phyloP scores from a whole-genome alignment of 2,888 invertebrate genomes.

The Crocallis elinguaria region DNA sequence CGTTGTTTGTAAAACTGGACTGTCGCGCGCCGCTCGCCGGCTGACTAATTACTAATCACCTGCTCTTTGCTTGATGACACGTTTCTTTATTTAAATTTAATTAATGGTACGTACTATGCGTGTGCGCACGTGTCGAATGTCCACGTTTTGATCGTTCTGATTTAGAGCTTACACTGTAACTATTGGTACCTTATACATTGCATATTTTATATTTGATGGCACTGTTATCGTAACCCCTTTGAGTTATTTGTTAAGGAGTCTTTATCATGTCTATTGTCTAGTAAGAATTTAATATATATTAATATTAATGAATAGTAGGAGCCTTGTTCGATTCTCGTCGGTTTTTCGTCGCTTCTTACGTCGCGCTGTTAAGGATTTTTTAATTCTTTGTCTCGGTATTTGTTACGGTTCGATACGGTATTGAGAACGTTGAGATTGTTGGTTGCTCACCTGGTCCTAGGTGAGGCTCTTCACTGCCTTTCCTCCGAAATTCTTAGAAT shows the following conservation, averaged over 20 bases:
- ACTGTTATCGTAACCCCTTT: slow-evolving; percentile 80
- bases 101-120: slow-evolving; percentile 16
- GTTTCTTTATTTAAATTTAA: slow-evolving; percentile 30
- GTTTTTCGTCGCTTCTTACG: slow-evolving; percentile 75
- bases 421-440: slow-evolving; percentile 58
- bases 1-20: slow-evolving; percentile 68
- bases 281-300: slow-evolving; percentile 82
- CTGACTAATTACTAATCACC: neutral
- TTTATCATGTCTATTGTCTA: slow-evolving; percentile 83
- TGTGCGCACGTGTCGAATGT: slow-evolving; percentile 6
- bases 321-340: slow-evolving; percentile 77
- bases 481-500: slow-evolving; percentile 58
- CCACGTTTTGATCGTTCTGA: slow-evolving; percentile 55
- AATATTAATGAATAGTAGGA: slow-evolving; percentile 70
- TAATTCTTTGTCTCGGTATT: slow-evolving; percentile 55
- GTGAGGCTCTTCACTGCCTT: slow-evolving; percentile 72
- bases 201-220: slow-evolving; percentile 77
- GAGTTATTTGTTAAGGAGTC: slow-evolving; percentile 82
- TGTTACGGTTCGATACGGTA: slow-evolving; percentile 62
- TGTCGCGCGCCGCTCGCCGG: slow-evolving; percentile 39
- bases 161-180: slow-evolving; percentile 76
- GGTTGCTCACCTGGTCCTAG: slow-evolving; percentile 46
- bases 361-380: slow-evolving; percentile 65
- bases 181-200: slow-evolving; percentile 75
- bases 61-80: slow-evolving; percentile 11